A percentile compares a stretch with the other conserved stretches of the same genome.
These are phyloP conservation scores for Cydia strobilella DNA, from an alignment of 1,140 invertebrate genomes.

Conservation along the genomic window DNA sequence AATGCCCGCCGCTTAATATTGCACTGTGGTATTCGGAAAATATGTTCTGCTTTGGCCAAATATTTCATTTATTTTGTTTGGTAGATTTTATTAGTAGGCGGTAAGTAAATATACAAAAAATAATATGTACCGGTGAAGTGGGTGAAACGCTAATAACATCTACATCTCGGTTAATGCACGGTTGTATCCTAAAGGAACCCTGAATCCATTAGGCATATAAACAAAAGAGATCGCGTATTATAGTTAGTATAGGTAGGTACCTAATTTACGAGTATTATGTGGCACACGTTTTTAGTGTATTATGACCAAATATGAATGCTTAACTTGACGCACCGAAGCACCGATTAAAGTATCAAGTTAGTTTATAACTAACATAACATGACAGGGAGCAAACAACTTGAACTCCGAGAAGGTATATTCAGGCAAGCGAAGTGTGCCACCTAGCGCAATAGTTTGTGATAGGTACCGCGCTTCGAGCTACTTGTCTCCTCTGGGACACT, in stretches of 20 bases:
- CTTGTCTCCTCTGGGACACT: too few relatives aligned
- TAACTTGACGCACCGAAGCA: not conserved
- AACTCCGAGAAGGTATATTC: not conserved
- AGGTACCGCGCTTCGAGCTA: not conserved
- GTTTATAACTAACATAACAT: not conserved
- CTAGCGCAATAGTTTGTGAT: not conserved
- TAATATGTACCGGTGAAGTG: too few relatives aligned
- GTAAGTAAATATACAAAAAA: too few relatives aligned
- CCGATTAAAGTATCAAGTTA: not conserved
- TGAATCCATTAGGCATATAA: too few relatives aligned
- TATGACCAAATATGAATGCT: not conserved
- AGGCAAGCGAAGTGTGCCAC: not conserved
- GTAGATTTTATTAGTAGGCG: not conserved
- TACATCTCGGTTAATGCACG: too few relatives aligned
- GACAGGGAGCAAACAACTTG: not conserved
- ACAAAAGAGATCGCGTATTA: too few relatives aligned
- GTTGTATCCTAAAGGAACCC: too few relatives aligned
- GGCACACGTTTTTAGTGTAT: too few relatives aligned
- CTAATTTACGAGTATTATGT: too few relatives aligned
- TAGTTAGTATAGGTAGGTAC: too few relatives aligned
- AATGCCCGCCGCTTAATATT: conserved; percentile 14
- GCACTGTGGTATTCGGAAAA: conserved; percentile 7
- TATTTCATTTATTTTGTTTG: not conserved
- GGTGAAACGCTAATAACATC: too few relatives aligned
- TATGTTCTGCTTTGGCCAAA: not conserved